These are phyloP conservation scores for Gavialis gangeticus DNA, from an alignment of 2,113 vertebrate species.

Conservation along the genomic window DNA sequence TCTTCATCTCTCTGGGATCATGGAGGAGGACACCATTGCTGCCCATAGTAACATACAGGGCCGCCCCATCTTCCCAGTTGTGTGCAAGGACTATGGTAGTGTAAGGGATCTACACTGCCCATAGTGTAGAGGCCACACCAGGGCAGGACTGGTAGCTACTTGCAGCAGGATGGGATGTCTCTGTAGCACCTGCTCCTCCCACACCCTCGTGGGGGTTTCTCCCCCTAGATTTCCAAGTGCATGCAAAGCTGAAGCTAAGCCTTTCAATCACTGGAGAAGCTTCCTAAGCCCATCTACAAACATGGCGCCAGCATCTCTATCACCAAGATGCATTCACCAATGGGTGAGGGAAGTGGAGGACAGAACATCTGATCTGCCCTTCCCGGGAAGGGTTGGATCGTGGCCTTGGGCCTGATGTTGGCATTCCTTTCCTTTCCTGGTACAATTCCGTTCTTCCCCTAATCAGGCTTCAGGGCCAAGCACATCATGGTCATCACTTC, in stretches of 20 bases:
- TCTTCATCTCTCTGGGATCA: no score
- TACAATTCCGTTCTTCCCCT: not conserved
- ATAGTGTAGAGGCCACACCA: no score
- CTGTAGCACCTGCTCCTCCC: not conserved
- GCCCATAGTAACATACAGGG: no score
- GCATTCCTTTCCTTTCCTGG: not conserved
- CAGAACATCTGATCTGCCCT: fast-evolving
- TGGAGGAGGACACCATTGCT: no score
- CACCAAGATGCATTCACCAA: fast-evolving
- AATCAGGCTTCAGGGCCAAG: fast-evolving
- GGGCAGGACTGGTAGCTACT: no score
- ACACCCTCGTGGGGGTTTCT: no score
- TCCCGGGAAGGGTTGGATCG: not conserved
- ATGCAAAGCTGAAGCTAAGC: not conserved
- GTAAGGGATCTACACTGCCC: no score
- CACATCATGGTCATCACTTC: not conserved
- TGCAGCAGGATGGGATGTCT: not conserved
- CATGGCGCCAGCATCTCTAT: not conserved
- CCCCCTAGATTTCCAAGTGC: not conserved
- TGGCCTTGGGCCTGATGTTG: fast-evolving
- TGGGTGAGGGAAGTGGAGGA: not conserved
- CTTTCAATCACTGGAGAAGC: not conserved
- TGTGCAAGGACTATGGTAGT: no score
- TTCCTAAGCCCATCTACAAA: fast-evolving
- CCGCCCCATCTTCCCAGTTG: no score